Base-by-base conservation (phyloP, 2,797 vertebrate genomes). In the Brachymystax lenok region DNA sequence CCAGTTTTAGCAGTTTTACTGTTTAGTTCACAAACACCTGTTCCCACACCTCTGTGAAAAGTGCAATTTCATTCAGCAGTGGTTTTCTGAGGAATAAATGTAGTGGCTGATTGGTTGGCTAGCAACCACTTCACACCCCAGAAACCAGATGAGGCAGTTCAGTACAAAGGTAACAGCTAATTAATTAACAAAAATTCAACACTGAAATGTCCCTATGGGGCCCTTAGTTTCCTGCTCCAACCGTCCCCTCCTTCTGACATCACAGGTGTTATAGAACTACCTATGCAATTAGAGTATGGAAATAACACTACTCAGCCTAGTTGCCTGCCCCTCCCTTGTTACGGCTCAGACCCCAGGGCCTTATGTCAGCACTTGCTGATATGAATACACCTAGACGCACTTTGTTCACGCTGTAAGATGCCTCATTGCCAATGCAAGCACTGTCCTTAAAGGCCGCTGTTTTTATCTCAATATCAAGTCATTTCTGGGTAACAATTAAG, bases 131-230 rank as follows among this genome's bases (percentile, higher is more conserved):
- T 81, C 67, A 69, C 74, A 71, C 40, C n/a, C 56, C 12, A 19
- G 51, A 27, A 35, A 5, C 70, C 50, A 27, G 52, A 70, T 46
- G 46, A 5, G 24, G 71, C 69, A 40, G 50, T 19, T 71, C 28
- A 64, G 17, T 68, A 46, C 77, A 50, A 35, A 78, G 54, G 79
- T 17, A 35, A 30, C 7, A 14, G 78, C 75, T 79, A 86, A 91
- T 92, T 87, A 86, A 84, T 85, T 78, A 81, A 67, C 2, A 13
- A 3, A 46, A 46, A 56, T 16, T 19, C 80, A 63, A 68, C 33
- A 86, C 83, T 86, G 86, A 84, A 82, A 27, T 10, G 80, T 83
- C 77, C 73, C 51, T 50, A 67, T 54, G 27, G 84, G 74, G 73
- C 35, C 2, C 3, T 14, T 0, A 4, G 69, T 77, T 67, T 80